Conservation (phyloP, 2,797 vertebrate genomes). For the Knipowitschia caucasica region DNA sequence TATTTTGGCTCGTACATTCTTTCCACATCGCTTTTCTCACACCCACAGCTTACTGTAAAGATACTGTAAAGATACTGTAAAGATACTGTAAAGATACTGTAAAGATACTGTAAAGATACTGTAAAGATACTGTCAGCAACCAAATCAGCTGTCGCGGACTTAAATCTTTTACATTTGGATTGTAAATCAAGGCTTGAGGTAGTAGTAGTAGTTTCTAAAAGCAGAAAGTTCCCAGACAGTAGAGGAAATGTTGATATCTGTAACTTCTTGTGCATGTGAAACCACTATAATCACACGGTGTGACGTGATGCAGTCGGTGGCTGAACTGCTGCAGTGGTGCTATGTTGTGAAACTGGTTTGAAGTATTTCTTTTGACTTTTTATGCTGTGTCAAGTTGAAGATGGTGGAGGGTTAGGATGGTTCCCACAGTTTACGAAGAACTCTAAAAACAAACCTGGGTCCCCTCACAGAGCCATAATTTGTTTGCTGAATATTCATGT, state of each 20-base stretch:
- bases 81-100: not conserved
- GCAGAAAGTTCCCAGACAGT: not conserved
- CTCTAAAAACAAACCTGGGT: too few species aligned
- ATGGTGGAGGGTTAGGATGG: not conserved
- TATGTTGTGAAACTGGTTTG: slow-evolving; percentile 59
- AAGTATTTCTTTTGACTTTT: not conserved
- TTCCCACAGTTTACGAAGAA: too few species aligned
- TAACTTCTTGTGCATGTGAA: slow-evolving; percentile 5
- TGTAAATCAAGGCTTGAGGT: not conserved
- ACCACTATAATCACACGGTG: not conserved
- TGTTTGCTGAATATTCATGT: too few species aligned
- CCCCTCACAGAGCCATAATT: too few species aligned
- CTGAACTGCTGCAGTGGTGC: slow-evolving; percentile 14
- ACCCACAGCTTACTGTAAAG: not conserved
- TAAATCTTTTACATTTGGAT: too few species aligned
- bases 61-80: not conserved
- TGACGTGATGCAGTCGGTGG: slow-evolving; percentile 16
- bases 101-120: too few species aligned
- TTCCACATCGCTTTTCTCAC: slow-evolving; percentile 14
- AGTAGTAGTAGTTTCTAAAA: not conserved
- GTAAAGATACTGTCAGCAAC: not conserved
- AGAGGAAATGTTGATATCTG: slow-evolving; percentile 18
- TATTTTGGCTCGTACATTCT: slow-evolving; percentile 11
- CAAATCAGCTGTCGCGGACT: not conserved
- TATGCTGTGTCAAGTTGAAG: slow-evolving; percentile 1